A percentile compares a stretch with the other conserved stretches of the same genome.
These are phyloP conservation scores for Corynorhinus townsendii DNA, from an alignment of 2,113 vertebrate species.

Conservation along the genomic window DNA sequence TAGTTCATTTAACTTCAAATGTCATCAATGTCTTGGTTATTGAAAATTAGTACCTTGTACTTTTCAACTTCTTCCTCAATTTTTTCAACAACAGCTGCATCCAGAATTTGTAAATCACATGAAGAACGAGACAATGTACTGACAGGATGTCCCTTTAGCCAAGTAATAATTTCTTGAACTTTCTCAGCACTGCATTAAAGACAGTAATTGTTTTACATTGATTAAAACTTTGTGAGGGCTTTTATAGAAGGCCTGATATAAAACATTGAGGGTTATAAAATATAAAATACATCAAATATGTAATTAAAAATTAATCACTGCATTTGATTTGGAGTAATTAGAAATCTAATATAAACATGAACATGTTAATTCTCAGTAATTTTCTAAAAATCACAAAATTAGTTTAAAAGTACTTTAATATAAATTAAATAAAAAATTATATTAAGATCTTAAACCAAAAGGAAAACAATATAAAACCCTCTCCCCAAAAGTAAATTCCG, in stretches of 20 bases:
- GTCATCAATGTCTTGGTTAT: background rate
- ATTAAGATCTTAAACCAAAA: conserved; percentile 30
- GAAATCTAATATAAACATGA: background rate
- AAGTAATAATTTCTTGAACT: conserved; percentile 89
- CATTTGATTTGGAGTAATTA: background rate
- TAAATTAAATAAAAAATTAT: conserved; percentile 9
- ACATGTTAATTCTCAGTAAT: background rate
- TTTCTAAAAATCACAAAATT: background rate
- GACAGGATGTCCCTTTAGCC: conserved; percentile 90
- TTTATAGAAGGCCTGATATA: conserved; percentile 20
- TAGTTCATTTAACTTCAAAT: conserved; percentile 44
- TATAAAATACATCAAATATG: background rate
- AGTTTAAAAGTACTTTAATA: conserved; percentile 14
- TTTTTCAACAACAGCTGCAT: conserved; percentile 88
- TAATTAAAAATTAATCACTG: background rate
- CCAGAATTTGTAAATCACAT: conserved; percentile 91
- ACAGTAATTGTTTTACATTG: conserved; percentile 17
- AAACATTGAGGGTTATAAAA: conserved; percentile 21
- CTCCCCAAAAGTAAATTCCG: background rate
- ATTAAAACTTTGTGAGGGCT: conserved; percentile 49
- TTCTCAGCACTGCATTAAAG: conserved; percentile 85
- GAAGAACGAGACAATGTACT: conserved; percentile 87
- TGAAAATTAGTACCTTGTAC: conserved; percentile 83
- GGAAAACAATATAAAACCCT: background rate
- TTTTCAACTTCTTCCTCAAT: conserved; percentile 91